Evolutionary conservation across 2,113 vertebrate species (phyloP).

Genomic region (Eidolon helvum): DNA sequence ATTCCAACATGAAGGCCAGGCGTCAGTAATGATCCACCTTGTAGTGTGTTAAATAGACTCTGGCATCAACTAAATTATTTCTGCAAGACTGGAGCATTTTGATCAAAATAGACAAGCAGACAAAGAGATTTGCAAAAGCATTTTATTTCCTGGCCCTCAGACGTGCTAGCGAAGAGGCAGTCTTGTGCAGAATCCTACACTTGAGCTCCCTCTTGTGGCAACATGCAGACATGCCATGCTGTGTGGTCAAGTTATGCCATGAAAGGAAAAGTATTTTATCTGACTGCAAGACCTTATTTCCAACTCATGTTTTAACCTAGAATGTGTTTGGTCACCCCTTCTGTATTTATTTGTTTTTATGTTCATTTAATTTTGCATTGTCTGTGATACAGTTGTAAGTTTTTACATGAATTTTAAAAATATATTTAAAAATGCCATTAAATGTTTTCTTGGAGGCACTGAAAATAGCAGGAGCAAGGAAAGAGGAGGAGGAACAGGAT

Average conservation of each 20-base stretch:
- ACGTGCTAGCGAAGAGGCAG: rapidly evolving
- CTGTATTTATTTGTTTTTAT: neutral
- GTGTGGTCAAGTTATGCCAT: neutral
- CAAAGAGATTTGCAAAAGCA: slow-evolving; percentile 54
- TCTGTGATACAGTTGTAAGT: neutral
- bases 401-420: neutral
- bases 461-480: neutral
- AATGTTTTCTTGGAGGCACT: neutral
- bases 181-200: neutral
- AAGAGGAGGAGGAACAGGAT: neutral
- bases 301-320: neutral
- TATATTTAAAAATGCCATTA: neutral
- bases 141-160: neutral
- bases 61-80: slow-evolving; percentile 67
- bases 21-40: slow-evolving; percentile 33
- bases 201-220: slow-evolving; percentile 56
- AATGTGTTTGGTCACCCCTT: neutral
- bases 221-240: neutral
- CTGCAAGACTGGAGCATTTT: slow-evolving; percentile 56
- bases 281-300: neutral
- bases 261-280: neutral
- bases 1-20: slow-evolving; percentile 11
- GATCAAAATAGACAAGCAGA: slow-evolving; percentile 57
- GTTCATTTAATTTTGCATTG: neutral
- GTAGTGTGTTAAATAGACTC: slow-evolving; percentile 56